phyloP scores from a whole-genome alignment of 1,140 invertebrate genomes.

The Gonioctena quinquepunctata region DNA sequence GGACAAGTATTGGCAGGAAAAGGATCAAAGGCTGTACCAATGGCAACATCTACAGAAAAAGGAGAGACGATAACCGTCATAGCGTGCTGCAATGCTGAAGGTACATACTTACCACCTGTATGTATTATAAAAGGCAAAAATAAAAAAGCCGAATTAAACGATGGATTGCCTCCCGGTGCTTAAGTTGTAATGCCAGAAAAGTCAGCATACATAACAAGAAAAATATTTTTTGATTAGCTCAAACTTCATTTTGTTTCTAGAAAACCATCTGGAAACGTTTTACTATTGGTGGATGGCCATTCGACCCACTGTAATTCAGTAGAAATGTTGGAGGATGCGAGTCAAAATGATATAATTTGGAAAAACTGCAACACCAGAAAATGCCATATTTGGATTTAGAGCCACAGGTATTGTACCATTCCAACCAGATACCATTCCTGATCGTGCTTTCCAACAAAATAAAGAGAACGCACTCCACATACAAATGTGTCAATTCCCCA shows the following conservation, averaged over 20 bases:
- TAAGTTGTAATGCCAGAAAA: conserved; percentile 38
- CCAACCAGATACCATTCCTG: too few species aligned
- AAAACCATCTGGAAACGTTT: conserved; percentile 48
- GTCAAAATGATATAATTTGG: too few species aligned
- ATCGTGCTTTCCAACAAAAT: too few species aligned
- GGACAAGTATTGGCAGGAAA: conserved; percentile 52
- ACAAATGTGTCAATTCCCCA: too few species aligned
- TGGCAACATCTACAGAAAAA: conserved; percentile 31
- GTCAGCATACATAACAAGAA: conserved; percentile 35
- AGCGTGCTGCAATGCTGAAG: conserved; percentile 29
- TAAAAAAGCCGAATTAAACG: conserved; percentile 32
- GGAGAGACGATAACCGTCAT: conserved; percentile 38
- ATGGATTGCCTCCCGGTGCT: conserved; percentile 40
- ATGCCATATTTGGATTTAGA: too few species aligned
- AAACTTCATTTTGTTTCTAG: conserved; percentile 42
- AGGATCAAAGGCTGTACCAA: conserved; percentile 46
- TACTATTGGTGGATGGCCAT: conserved; percentile 55
- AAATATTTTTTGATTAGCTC: conserved; percentile 38
- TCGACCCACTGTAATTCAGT: too few species aligned
- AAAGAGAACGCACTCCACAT: too few species aligned
- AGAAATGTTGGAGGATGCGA: too few species aligned
- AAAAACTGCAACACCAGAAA: too few species aligned
- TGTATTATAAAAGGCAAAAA: conserved; percentile 39
- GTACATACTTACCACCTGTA: conserved; percentile 29
- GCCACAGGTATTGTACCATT: too few species aligned